Evolutionary conservation across 1,140 invertebrate genomes (phyloP).

Genomic region (Drosophila elegans): DNA sequence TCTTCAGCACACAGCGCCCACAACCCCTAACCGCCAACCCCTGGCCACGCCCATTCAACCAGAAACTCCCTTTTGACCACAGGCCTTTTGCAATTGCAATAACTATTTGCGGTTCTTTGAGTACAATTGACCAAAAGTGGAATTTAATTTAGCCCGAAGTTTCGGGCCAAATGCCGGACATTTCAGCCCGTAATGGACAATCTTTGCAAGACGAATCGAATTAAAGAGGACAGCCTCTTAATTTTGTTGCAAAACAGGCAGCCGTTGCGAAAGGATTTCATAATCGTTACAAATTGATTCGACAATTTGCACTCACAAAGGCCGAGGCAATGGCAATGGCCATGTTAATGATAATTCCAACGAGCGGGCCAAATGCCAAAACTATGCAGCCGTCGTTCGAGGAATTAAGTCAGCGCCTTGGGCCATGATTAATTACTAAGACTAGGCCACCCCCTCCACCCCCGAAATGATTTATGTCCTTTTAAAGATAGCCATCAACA

Average conservation of each 20-base stretch:
- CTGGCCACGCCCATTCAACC: too few relatives aligned
- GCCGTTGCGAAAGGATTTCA: conserved; percentile 41
- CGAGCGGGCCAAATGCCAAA: conserved; percentile 23
- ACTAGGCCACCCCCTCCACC: conserved; percentile 23
- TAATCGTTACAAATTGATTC: conserved; percentile 60
- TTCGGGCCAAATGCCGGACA: conserved; percentile 14
- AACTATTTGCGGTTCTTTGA: conserved; percentile 69
- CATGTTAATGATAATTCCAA: conserved; percentile 32
- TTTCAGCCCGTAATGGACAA: conserved; percentile 5
- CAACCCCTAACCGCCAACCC: background rate
- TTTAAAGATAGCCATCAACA: conserved; percentile 82
- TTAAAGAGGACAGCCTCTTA: conserved; percentile 18
- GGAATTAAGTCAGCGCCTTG: conserved; percentile 77
- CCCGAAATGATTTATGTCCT: conserved; percentile 73
- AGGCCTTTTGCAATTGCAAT: conserved; percentile 68
- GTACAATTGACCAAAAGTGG: conserved; percentile 53
- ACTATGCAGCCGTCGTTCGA: conserved; percentile 50
- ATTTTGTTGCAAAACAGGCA: conserved; percentile 47
- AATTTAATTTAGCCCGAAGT: conserved; percentile 75
- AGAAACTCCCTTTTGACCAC: background rate
- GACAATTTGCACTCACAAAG: conserved; percentile 52
- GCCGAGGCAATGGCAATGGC: background rate
- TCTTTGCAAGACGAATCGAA: conserved; percentile 7
- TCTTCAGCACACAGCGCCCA: background rate
- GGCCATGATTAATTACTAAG: conserved; percentile 73